Percentiles rank a stretch among this genome's conserved stretches.
phyloP scores from a whole-genome alignment of 2,797 vertebrate genomes.

The Cottoperca gobio region DNA sequence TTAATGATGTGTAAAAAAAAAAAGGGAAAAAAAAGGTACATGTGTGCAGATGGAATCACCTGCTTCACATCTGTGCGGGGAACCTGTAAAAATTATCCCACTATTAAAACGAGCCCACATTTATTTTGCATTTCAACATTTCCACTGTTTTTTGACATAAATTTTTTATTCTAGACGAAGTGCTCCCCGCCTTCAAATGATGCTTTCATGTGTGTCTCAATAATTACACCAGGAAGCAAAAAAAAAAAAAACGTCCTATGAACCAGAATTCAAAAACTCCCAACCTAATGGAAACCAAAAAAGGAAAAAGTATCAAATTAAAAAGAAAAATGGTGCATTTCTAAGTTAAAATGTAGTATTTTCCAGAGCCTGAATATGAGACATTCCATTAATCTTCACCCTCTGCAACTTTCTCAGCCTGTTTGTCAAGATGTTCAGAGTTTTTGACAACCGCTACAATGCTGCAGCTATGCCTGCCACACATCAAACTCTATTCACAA shows the following conservation, averaged over 20 bases:
- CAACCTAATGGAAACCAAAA: conserved; percentile 16
- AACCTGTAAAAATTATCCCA: conserved; percentile 19
- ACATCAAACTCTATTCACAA: conserved; percentile 61
- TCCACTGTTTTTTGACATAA: conserved; percentile 34
- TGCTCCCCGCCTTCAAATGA: conserved; percentile 31
- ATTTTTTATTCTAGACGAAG: conserved; percentile 31
- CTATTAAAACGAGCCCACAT: conserved; percentile 12
- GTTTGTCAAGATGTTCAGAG: conserved; percentile 69
- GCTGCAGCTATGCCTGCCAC: conserved; percentile 54
- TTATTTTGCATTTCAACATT: conserved; percentile 28
- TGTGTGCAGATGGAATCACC: conserved; percentile 27
- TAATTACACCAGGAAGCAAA: conserved; percentile 19
- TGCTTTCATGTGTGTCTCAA: conserved; percentile 35
- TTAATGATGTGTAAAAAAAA: conserved; percentile 16
- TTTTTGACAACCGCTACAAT: conserved; percentile 69
- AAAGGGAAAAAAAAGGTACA: no score
- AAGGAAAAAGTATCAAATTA: conserved; percentile 43
- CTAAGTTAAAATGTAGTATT: conserved; percentile 51
- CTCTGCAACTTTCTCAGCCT: conserved; percentile 46
- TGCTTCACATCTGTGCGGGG: conserved; percentile 29
- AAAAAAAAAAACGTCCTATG: conserved; percentile 19
- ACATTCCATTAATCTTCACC: conserved; percentile 57
- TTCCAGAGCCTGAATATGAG: conserved; percentile 51
- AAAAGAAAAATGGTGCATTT: conserved; percentile 38
- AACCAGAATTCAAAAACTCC: conserved; percentile 11